phyloP scores from a whole-genome alignment of 2,888 invertebrate genomes.

The Leuctra nigra region DNA sequence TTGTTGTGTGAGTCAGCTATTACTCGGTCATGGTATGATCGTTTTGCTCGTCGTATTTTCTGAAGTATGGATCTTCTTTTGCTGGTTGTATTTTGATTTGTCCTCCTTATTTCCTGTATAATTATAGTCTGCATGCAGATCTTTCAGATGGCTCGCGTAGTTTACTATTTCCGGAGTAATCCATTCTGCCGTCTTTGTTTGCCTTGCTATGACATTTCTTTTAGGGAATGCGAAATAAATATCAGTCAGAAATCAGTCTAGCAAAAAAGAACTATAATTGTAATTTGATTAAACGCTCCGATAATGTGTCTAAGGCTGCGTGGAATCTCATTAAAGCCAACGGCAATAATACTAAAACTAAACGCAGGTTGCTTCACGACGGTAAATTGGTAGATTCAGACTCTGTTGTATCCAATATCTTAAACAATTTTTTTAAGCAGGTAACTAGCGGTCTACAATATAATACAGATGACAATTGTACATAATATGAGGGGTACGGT shows the following conservation, averaged over 20 bases:
- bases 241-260: not conserved
- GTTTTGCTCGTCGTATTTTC: not conserved
- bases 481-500: too few relatives aligned
- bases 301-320: too few relatives aligned
- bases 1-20: not conserved
- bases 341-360: too few relatives aligned
- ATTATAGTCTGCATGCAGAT: not conserved
- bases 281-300: too few relatives aligned
- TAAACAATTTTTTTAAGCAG: too few relatives aligned
- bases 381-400: too few relatives aligned
- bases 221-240: slow-evolving; percentile 2
- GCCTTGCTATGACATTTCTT: not conserved
- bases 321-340: too few relatives aligned
- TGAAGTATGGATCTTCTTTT: not conserved
- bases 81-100: not conserved
- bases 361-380: too few relatives aligned
- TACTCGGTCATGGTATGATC: not conserved
- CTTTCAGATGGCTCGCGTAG: not conserved
- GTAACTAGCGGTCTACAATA: too few relatives aligned
- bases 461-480: not conserved
- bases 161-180: not conserved
- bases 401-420: too few relatives aligned
- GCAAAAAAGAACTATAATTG: too few relatives aligned
- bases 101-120: not conserved
- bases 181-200: not conserved